Conservation (phyloP, 2,113 vertebrate species). For the Gnathonemus echidnorhynchus region DNA sequence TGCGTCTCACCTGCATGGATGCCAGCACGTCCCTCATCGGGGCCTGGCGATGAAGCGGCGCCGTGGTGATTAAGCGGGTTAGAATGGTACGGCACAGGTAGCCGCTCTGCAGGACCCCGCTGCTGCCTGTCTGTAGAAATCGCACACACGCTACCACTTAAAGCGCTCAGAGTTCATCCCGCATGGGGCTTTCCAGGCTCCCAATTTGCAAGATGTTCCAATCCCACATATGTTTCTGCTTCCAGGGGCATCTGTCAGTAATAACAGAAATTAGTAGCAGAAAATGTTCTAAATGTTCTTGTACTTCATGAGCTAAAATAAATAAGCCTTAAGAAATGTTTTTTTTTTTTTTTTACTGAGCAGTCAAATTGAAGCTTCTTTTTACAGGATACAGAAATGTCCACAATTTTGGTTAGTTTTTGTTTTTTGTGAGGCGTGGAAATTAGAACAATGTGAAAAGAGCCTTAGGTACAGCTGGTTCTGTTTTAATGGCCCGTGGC, state of each 20-base stretch:
- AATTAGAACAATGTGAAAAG: neutral
- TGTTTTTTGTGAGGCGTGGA: neutral
- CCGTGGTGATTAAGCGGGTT: neutral
- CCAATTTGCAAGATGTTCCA: neutral
- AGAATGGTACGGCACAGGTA: neutral
- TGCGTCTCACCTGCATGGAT: slow-evolving; percentile 37
- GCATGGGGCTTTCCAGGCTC: neutral
- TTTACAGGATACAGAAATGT: neutral
- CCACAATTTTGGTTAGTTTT: neutral
- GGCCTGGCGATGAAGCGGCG: neutral
- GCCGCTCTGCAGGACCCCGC: neutral
- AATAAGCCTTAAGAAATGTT: neutral
- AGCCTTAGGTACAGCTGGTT: neutral
- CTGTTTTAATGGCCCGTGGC: neutral
- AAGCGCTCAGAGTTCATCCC: neutral
- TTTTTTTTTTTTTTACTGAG: neutral
- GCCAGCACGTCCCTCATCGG: slow-evolving; percentile 34
- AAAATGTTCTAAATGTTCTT: neutral
- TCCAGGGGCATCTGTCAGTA: neutral
- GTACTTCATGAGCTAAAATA: neutral
- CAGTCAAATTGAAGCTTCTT: too few relatives aligned
- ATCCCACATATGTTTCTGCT: neutral
- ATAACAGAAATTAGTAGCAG: neutral
- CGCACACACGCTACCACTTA: neutral
- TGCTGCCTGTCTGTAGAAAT: too few relatives aligned